Evolutionary conservation across 2,113 vertebrate genomes (phyloP).

Genomic region (Apaloderma vittatum): DNA sequence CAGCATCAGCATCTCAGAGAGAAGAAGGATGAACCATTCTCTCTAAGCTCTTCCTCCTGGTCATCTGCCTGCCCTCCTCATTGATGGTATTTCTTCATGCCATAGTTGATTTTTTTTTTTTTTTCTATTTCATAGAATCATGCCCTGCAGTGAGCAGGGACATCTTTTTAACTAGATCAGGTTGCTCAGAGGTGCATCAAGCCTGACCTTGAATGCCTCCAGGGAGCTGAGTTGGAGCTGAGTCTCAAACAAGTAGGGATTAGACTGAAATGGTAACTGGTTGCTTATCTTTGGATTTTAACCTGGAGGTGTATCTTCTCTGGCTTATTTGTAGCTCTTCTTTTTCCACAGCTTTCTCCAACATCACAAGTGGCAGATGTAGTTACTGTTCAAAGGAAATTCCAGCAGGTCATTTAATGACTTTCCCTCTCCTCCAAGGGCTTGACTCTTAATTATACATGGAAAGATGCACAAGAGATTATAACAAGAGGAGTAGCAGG

Average conservation of each 20-base stretch:
- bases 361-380: background rate
- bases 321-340: background rate
- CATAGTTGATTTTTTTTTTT: background rate
- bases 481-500: background rate
- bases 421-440: background rate
- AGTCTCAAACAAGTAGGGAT: background rate
- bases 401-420: background rate
- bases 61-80: background rate
- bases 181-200: too few relatives aligned
- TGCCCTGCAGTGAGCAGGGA: too few relatives aligned
- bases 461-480: conserved; percentile 20
- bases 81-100: background rate
- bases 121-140: too few relatives aligned
- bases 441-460: conserved; percentile 4
- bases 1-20: background rate
- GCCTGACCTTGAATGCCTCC: too few relatives aligned
- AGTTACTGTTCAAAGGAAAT: background rate
- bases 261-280: background rate
- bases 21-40: background rate
- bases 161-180: too few relatives aligned
- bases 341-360: background rate
- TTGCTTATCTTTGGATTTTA: background rate
- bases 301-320: background rate
- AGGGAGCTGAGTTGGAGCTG: background rate
- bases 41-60: background rate